A percentile compares a stretch with the other conserved stretches of the same genome.
Evolutionary conservation across 2,113 vertebrate species (phyloP).

Genomic region (Catharus fuscescens): DNA sequence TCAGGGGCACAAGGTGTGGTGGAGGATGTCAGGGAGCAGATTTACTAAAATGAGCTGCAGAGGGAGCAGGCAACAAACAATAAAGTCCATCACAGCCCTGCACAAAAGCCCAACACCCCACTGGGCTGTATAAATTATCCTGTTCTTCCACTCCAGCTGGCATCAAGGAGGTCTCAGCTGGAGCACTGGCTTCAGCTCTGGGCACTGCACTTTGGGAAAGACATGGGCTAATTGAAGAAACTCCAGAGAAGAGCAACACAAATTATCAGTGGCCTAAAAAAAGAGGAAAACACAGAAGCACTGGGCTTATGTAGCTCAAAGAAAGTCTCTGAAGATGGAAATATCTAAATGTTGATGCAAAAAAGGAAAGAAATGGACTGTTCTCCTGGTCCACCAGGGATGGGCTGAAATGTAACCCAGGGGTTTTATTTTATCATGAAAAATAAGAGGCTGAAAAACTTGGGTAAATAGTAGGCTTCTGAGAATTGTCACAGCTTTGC

Average conservation of each 20-base stretch:
- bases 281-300: neutral
- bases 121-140: neutral
- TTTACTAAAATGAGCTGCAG: neutral
- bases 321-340: neutral
- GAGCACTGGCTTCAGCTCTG: constrained; percentile 52
- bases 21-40: neutral
- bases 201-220: constrained; percentile 55
- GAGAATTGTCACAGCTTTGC: constrained; percentile 13
- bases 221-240: constrained; percentile 55
- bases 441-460: neutral
- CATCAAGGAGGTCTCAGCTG: constrained; percentile 64
- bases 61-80: neutral
- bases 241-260: constrained; percentile 6
- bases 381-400: neutral
- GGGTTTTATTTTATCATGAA: neutral
- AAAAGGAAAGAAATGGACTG: neutral
- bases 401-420: neutral
- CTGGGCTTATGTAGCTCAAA: neutral
- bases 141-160: constrained; percentile 61
- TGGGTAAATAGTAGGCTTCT: neutral
- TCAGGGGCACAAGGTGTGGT: neutral
- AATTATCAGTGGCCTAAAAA: constrained; percentile 60
- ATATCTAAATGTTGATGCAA: neutral
- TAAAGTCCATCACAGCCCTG: neutral
- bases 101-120: neutral